These are phyloP conservation scores for Gasteruption jaculator DNA, from an alignment of 2,888 invertebrate genomes.

Conservation along the genomic window DNA sequence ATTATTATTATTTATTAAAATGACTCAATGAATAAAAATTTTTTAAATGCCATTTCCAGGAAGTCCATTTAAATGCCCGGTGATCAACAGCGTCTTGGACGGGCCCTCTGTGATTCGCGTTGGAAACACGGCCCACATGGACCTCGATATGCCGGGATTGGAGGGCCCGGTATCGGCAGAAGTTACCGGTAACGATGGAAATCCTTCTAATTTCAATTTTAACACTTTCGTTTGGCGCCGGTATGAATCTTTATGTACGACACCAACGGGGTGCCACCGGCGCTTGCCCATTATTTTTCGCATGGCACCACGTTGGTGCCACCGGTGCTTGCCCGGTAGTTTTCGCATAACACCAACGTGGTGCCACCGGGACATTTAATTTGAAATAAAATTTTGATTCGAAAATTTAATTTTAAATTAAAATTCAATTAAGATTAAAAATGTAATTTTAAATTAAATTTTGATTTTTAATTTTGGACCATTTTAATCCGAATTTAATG, in stretches of 20 bases:
- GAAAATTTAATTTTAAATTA: neutral
- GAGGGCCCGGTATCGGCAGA: slow-evolving; percentile 50
- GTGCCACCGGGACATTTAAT: too few species aligned
- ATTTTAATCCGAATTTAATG: neutral
- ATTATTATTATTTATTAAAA: neutral
- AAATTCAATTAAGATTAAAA: neutral
- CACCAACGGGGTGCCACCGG: too few species aligned
- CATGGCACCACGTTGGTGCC: too few species aligned
- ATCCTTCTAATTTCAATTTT: neutral
- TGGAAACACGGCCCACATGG: slow-evolving; percentile 47
- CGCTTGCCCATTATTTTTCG: too few species aligned
- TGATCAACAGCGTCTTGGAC: slow-evolving; percentile 54
- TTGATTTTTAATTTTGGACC: slow-evolving; percentile 7
- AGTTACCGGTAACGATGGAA: slow-evolving; percentile 55
- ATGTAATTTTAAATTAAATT: slow-evolving; percentile 1
- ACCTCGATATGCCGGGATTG: slow-evolving; percentile 50
- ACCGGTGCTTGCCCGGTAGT: too few species aligned
- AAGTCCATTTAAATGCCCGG: slow-evolving; percentile 80
- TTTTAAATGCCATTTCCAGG: too few species aligned
- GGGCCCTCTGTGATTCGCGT: slow-evolving; percentile 46
- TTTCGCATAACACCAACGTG: too few species aligned
- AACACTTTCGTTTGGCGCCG: too few species aligned
- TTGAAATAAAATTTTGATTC: slow-evolving; percentile 1
- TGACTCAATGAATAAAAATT: too few species aligned
- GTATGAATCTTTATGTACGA: too few species aligned